These are phyloP conservation scores for Trissoscelio sp. DNA, from an alignment of 2,888 invertebrate genomes.

Conservation along the genomic window DNA sequence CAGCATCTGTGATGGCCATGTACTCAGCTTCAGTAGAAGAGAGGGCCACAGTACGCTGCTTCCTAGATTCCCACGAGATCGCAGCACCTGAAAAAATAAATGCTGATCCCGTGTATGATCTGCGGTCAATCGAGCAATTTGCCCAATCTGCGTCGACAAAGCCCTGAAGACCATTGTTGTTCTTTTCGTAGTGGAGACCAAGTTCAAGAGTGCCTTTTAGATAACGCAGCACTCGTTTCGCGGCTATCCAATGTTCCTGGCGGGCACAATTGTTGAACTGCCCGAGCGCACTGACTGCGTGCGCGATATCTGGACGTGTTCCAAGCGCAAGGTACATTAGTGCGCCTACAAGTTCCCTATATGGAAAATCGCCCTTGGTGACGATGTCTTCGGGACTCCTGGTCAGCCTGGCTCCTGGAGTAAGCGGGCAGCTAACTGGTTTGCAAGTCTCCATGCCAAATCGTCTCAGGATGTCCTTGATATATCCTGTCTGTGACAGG, in stretches of 20 bases:
- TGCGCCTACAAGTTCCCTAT: slow-evolving; percentile 12
- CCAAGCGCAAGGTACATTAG: slow-evolving; percentile 14
- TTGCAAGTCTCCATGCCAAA: neutral
- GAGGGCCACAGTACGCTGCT: slow-evolving; percentile 5
- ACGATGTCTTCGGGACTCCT: neutral
- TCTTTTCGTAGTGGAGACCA: neutral
- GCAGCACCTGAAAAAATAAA: neutral
- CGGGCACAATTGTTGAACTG: slow-evolving; percentile 6
- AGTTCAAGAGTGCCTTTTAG: slow-evolving; percentile 3
- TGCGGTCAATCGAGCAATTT: slow-evolving; percentile 23
- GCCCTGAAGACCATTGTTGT: neutral
- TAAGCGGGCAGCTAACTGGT: neutral
- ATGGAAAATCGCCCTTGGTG: neutral
- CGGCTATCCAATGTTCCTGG: slow-evolving; percentile 10
- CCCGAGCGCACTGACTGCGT: slow-evolving; percentile 6
- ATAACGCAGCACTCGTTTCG: slow-evolving; percentile 12
- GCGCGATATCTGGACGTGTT: slow-evolving; percentile 30
- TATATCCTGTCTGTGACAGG: neutral
- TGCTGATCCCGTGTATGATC: slow-evolving; percentile 25
- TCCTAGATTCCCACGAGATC: slow-evolving; percentile 26
- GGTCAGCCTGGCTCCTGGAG: neutral
- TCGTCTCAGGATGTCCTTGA: neutral
- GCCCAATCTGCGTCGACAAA: slow-evolving; percentile 42
- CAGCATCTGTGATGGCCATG: neutral
- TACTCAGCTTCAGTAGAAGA: too few species aligned